phyloP scores from a whole-genome alignment of 2,888 invertebrate species.

The Lasioglossum zephyrum region DNA sequence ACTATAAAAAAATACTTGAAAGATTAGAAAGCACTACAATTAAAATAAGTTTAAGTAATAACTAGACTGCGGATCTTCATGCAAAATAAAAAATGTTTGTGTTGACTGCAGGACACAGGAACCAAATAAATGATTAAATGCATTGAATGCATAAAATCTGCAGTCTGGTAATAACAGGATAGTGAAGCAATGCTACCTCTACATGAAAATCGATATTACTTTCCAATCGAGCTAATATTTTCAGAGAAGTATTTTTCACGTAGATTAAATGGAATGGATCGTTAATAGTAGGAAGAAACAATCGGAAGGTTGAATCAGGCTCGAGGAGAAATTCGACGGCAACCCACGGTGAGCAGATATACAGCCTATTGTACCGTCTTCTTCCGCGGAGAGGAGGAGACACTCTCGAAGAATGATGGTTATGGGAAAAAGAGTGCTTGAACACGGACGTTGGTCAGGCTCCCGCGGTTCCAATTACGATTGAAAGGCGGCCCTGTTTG shows the following conservation, averaged over 20 bases:
- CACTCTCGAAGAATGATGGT: slow-evolving; percentile 80
- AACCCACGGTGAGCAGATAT: slow-evolving; percentile 22
- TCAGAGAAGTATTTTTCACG: background rate
- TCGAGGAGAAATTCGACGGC: slow-evolving; percentile 21
- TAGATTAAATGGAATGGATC: background rate
- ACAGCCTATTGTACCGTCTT: slow-evolving; percentile 73
- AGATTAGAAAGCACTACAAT: too few relatives aligned
- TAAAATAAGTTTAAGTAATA: too few relatives aligned
- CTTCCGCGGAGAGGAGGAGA: slow-evolving; percentile 70
- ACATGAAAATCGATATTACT: too few relatives aligned
- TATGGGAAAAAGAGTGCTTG: slow-evolving; percentile 82
- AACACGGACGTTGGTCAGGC: slow-evolving; percentile 84
- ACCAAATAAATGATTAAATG: too few relatives aligned
- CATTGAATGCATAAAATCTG: too few relatives aligned
- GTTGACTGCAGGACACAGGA: too few relatives aligned
- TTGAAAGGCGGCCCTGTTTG: slow-evolving; percentile 75
- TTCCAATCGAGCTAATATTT: too few relatives aligned
- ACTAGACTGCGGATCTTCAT: too few relatives aligned
- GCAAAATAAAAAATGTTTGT: too few relatives aligned
- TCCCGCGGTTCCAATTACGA: slow-evolving; percentile 82
- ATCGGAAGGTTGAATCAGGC: background rate
- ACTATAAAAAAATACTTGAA: too few relatives aligned
- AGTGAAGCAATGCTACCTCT: too few relatives aligned
- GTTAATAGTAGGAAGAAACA: background rate
- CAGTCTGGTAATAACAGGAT: too few relatives aligned